These are phyloP conservation scores for Proisotoma minuta DNA, from an alignment of 2,888 invertebrate species.

Conservation along the genomic window DNA sequence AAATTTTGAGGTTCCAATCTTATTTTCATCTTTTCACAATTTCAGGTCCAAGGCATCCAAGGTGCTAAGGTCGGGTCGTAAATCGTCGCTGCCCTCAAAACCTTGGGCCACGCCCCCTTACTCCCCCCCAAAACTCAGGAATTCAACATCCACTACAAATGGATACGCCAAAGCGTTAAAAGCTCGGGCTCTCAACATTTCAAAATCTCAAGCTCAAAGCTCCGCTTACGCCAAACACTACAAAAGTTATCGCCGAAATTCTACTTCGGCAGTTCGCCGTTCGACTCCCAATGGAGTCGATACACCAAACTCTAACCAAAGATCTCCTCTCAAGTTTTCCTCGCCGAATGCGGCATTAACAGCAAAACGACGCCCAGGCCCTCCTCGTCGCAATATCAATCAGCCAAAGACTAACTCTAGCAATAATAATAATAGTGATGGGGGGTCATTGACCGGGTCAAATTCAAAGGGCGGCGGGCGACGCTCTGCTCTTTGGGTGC, in stretches of 20 bases:
- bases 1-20: neutral
- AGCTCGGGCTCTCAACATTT: neutral
- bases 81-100: neutral
- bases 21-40: neutral
- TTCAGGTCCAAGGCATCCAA: neutral
- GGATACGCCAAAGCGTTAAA: neutral
- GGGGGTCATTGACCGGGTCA: too few relatives aligned
- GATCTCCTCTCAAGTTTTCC: neutral
- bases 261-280: neutral
- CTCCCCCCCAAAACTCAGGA: neutral
- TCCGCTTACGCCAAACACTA: conserved; percentile 27
- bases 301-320: too few relatives aligned
- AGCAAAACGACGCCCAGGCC: too few relatives aligned
- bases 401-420: neutral
- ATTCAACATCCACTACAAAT: too few relatives aligned
- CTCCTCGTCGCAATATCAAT: neutral
- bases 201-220: neutral
- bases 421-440: too few relatives aligned
- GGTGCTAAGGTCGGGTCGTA: neutral
- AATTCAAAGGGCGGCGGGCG: too few relatives aligned
- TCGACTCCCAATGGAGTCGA: too few relatives aligned
- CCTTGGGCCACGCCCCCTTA: neutral
- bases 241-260: conserved; percentile 23
- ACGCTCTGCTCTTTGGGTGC: conserved; percentile 60
- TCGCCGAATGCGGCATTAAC: neutral